Conservation (phyloP, 1,140 invertebrate genomes). For the Acromyrmex heyeri region DNA sequence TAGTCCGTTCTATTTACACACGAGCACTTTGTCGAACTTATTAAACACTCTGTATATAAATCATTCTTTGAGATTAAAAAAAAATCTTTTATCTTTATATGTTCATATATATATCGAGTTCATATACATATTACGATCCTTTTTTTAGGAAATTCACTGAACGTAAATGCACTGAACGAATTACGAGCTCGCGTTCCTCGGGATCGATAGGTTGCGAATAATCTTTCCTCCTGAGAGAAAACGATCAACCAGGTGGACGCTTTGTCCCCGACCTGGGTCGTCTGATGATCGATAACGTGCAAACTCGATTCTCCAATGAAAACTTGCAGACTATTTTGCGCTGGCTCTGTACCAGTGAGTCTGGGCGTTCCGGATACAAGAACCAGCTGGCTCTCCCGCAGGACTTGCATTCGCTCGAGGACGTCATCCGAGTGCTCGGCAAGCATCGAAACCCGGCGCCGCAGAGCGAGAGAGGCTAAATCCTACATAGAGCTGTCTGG, state of each 20-base stretch:
- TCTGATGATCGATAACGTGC: constrained; percentile 49
- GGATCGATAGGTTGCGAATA: constrained; percentile 39
- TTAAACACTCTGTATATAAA: too few species aligned
- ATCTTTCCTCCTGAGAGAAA: constrained; percentile 53
- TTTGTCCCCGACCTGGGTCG: constrained; percentile 50
- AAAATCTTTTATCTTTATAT: not conserved
- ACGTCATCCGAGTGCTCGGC: constrained; percentile 76
- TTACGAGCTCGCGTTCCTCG: not conserved
- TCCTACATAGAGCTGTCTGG: constrained; percentile 54
- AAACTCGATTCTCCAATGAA: constrained; percentile 66
- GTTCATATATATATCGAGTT: not conserved
- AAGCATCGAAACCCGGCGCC: constrained; percentile 62
- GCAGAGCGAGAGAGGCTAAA: constrained; percentile 47
- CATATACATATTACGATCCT: too few species aligned
- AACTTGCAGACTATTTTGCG: constrained; percentile 34
- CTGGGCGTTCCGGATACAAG: constrained; percentile 53
- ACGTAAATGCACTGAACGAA: not conserved
- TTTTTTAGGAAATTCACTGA: not conserved
- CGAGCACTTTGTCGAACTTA: too few species aligned
- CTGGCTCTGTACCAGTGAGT: not conserved
- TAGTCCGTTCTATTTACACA: too few species aligned
- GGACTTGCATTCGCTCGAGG: constrained; percentile 75
- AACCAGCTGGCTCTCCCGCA: constrained; percentile 60
- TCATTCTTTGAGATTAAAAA: not conserved
- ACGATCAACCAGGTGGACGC: constrained; percentile 42